Evolutionary conservation across 2,888 invertebrate genomes (phyloP).

Genomic region (Morpho helenor): DNA sequence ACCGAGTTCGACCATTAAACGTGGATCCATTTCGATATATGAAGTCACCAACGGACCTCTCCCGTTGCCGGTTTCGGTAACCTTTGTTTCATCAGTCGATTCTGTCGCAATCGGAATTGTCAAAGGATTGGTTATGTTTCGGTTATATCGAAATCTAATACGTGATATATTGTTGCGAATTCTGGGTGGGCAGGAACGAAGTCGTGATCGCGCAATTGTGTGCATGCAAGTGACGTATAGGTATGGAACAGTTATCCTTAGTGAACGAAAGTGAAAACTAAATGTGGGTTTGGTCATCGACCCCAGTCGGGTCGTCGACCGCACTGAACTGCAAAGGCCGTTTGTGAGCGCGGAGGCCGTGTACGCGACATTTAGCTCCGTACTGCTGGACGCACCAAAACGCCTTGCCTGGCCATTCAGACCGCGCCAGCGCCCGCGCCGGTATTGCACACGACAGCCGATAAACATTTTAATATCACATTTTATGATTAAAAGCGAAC

Average conservation of each 20-base stretch:
- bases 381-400: slow-evolving; percentile 43
- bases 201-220: slow-evolving; percentile 9
- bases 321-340: slow-evolving; percentile 78
- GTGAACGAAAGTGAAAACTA: slow-evolving; percentile 78
- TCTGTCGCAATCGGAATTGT: slow-evolving; percentile 7
- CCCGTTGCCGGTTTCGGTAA: slow-evolving; percentile 11
- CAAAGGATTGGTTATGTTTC: slow-evolving; percentile 12
- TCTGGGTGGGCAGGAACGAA: slow-evolving; percentile 11
- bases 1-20: slow-evolving; percentile 42
- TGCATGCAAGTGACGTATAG: slow-evolving; percentile 33
- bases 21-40: slow-evolving; percentile 44
- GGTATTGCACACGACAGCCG: slow-evolving; percentile 44
- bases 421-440: slow-evolving; percentile 34
- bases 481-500: slow-evolving; percentile 24
- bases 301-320: slow-evolving; percentile 71
- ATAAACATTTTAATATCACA: slow-evolving; percentile 22
- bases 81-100: slow-evolving; percentile 14
- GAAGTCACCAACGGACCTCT: slow-evolving; percentile 32
- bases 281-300: slow-evolving; percentile 72
- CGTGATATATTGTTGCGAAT: slow-evolving; percentile 1
- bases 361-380: slow-evolving; percentile 63
- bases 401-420: slow-evolving; percentile 36
- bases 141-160: slow-evolving; percentile 3
- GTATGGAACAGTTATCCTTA: slow-evolving; percentile 77
- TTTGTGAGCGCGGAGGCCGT: slow-evolving; percentile 76